These are phyloP conservation scores for Drosophila ficusphila DNA, from an alignment of 1,140 invertebrate genomes.

Conservation along the genomic window DNA sequence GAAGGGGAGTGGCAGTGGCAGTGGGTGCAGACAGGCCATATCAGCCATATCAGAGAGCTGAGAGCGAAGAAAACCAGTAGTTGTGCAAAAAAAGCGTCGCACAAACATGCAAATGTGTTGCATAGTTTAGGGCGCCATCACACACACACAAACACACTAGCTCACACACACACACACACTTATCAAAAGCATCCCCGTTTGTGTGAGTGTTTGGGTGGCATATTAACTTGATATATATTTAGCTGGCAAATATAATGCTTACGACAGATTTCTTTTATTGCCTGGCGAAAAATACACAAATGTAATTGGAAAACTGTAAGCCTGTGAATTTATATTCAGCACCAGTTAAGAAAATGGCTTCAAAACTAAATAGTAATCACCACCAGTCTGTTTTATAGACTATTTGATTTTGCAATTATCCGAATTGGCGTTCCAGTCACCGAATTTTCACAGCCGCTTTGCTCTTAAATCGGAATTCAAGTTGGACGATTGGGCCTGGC, in stretches of 20 bases:
- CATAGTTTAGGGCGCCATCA: slow-evolving; percentile 64
- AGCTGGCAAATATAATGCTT: slow-evolving; percentile 63
- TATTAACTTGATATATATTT: slow-evolving; percentile 76
- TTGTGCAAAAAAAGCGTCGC: slow-evolving; percentile 36
- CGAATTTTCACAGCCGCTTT: too few relatives aligned
- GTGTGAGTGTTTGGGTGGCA: slow-evolving; percentile 26
- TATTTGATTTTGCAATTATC: background rate
- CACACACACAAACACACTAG: slow-evolving; percentile 22
- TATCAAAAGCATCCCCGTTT: slow-evolving; percentile 20
- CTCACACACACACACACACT: slow-evolving; percentile 22
- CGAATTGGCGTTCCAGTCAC: background rate
- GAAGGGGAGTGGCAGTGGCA: too few relatives aligned
- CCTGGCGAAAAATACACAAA: background rate
- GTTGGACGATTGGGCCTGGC: slow-evolving; percentile 1
- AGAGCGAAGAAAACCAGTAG: slow-evolving; percentile 21
- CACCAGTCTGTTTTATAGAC: background rate
- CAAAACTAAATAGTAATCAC: too few relatives aligned
- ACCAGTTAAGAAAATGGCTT: too few relatives aligned
- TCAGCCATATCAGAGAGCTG: slow-evolving; percentile 24
- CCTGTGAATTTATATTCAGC: background rate
- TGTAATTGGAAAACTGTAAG: slow-evolving; percentile 4
- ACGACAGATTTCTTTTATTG: slow-evolving; percentile 46
- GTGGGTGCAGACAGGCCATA: slow-evolving; percentile 34
- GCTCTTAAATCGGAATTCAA: background rate
- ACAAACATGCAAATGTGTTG: slow-evolving; percentile 78